Base-by-base conservation (phyloP, 2,888 invertebrate genomes). In the Hoplodrina blanda region DNA sequence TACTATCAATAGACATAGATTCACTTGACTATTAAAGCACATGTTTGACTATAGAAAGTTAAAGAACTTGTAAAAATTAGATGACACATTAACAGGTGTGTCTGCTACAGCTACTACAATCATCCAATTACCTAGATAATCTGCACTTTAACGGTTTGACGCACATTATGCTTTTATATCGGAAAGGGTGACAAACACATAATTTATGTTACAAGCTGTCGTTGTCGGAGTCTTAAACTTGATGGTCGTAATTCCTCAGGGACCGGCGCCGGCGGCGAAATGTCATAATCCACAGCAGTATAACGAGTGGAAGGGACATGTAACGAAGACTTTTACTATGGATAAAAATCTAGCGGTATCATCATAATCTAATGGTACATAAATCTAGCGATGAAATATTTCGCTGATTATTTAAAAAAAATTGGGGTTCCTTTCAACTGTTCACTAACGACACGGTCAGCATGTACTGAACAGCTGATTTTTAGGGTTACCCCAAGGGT, bases 261-360 rank as follows among this genome's bases (percentile, higher is more conserved):
- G 73, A 69, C 60, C 20, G 63, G 30, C 61, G 60, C 60, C 19
- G 63, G 30, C 61, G 60, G 20, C 49, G 20, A 72, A 83, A 74
- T 77, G 71, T 73, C 82, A 78, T 70, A 63, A 62, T 68, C 54
- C 33, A 49, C 46, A 50, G 44, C 15, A 30, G 49, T 71, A 25
- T 37, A 8, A 37, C 37, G 37, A 37, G 37, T 37, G 8, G 37
- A 8, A 37, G 1, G 37, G 37, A 37, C 8, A 37, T 37, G 37
- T 37, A 37, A 37, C 37, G 8, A 37, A 33, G 8, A 37, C 37
- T 37, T 37, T 37, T 37, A 7, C 33, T 6, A 33, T 33, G 33
- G 33, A 7, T n/a, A n/a, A n/a, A n/a, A n/a, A n/a, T n/a, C n/a
- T n/a, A n/a, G n/a, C n/a, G n/a, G n/a, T n/a, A n/a, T n/a, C n/a